phyloP scores from a whole-genome alignment of 2,888 invertebrate species.

The Drosophila affinis region DNA sequence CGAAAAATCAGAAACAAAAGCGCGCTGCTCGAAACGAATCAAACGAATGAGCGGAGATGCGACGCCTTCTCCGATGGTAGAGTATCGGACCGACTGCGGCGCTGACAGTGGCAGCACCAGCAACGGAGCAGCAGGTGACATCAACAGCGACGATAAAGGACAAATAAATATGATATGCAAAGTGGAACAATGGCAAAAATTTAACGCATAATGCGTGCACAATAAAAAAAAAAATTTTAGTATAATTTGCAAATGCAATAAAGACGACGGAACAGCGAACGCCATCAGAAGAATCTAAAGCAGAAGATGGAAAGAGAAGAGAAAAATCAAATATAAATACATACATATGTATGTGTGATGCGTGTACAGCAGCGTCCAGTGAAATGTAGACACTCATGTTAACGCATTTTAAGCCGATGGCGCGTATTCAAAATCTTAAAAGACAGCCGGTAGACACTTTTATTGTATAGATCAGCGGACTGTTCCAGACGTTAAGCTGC shows the following conservation, averaged over 20 bases:
- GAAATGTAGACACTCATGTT: too few species aligned
- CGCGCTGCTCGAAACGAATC: constrained; percentile 62
- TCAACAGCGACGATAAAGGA: constrained; percentile 38
- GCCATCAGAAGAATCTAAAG: not conserved
- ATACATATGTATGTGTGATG: too few species aligned
- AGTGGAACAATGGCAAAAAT: constrained; percentile 17
- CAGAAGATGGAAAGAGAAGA: not conserved
- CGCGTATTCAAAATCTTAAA: too few species aligned
- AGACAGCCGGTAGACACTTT: too few species aligned
- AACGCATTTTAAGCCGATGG: too few species aligned
- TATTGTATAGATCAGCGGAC: too few species aligned
- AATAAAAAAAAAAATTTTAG: constrained; percentile 53
- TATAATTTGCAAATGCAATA: constrained; percentile 48
- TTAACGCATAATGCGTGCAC: constrained; percentile 41
- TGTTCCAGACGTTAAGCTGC: too few species aligned
- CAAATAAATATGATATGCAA: constrained; percentile 32
- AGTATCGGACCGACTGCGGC: constrained; percentile 11
- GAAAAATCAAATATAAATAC: too few species aligned
- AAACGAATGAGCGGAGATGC: constrained; percentile 48
- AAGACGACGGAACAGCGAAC: constrained; percentile 14
- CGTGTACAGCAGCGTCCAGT: too few species aligned
- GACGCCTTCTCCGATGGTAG: constrained; percentile 6
- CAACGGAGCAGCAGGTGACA: constrained; percentile 31
- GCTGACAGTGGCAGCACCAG: constrained; percentile 7
- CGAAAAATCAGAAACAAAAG: constrained; percentile 48